Evolutionary conservation across 2,113 vertebrate genomes (phyloP), one percentile per base, ranked within the genome.

Genomic region (Shinisaurus crocodilurus): DNA sequence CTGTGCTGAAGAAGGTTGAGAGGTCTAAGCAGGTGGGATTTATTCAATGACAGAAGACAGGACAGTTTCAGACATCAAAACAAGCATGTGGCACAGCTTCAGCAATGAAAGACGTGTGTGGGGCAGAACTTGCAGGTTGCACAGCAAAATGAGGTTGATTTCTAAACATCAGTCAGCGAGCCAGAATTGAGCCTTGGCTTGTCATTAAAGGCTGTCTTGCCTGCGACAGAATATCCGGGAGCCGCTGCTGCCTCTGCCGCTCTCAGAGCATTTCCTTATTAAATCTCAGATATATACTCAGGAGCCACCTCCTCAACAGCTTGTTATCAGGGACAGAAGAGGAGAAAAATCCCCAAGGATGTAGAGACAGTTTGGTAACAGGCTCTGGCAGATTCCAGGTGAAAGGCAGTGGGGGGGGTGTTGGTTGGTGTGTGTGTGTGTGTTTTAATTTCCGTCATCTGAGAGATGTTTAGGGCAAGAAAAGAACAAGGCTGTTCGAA

Each of bases 331-430:
- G 77, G 92, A 91, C 18, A 72, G 40, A 27, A 89, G 70, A 85
- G 65, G 60, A 92, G 43, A 85, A 84, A 91, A 96, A 48, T 40
- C 81, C 84, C 91, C 76, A 91, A 92, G 92, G 91, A 93, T 72
- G 60, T 79, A 86, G 90, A 94, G 95, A 94, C 77, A 87, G 88
- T 88, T 92, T 77, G 27, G 18, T 37, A 85, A 85, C 69, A 76
- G 87, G 69, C 32, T 89, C 83, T 85, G 82, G 65, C 90, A 93
- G 77, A 88, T 93, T 93, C 72, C 87, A 92, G 76, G 25, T 0
- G 0, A 20, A 92, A 92, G 77, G 89, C 48, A 76, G 50, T 37
- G 65, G 91, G 90, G n/a, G n/a, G n/a, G n/a, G n/a, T n/a, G n/a
- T n/a, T n/a, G n/a, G n/a, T n/a, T n/a, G 13, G 54, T 54, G 7